Conservation (phyloP, 1,140 invertebrate genomes). For the Liolophura sinensis region DNA sequence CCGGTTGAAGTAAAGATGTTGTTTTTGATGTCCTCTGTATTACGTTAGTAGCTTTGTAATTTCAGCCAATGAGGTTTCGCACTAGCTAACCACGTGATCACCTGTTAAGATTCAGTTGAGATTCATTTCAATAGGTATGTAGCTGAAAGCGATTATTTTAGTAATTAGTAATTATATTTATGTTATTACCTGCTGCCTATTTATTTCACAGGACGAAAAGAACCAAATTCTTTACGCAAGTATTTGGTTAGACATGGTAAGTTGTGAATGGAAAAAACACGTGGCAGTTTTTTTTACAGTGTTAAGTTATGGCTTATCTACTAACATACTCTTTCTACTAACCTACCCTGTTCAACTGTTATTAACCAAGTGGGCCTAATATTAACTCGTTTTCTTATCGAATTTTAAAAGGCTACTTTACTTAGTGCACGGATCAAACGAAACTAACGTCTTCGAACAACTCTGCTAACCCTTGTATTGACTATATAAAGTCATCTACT, state of each 20-base stretch:
- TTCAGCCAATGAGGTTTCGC: not conserved
- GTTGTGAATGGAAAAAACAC: slow-evolving; percentile 56
- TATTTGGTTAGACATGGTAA: slow-evolving; percentile 94
- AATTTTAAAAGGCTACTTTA: too few species aligned
- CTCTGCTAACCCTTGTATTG: too few species aligned
- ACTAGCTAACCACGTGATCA: not conserved
- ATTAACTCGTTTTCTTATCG: not conserved
- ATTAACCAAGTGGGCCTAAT: not conserved
- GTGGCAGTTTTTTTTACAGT: not conserved
- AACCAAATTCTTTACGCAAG: slow-evolving; percentile 95
- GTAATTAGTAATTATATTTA: not conserved
- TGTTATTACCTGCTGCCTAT: slow-evolving; percentile 1
- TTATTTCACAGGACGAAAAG: slow-evolving; percentile 70
- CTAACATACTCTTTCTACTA: not conserved
- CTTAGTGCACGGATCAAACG: too few species aligned
- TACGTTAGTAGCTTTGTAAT: not conserved
- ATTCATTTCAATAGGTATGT: not conserved
- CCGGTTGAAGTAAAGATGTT: too few species aligned
- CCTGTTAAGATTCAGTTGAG: not conserved
- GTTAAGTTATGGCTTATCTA: not conserved
- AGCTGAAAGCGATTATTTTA: not conserved
- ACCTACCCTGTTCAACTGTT: not conserved
- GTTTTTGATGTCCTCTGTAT: not conserved
- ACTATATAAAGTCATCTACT: too few species aligned
- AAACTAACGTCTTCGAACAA: too few species aligned